Evolutionary conservation across 2,888 invertebrate genomes (phyloP), one percentile per base, ranked within the genome.

Genomic region (Suillia variegata): DNA sequence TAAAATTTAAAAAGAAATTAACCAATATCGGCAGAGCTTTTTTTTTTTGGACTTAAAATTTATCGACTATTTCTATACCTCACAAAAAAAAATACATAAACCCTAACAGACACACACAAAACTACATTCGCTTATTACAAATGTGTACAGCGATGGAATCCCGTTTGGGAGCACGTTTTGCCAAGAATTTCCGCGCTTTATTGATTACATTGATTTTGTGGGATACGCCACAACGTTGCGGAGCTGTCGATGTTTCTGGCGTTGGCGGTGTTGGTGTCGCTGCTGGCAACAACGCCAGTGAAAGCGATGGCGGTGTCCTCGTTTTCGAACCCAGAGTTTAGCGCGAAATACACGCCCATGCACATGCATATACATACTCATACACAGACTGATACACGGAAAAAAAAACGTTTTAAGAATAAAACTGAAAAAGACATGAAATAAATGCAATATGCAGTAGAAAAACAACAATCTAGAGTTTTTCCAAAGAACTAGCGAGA

Each of bases 101-200:
- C n/a, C n/a, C n/a, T n/a, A n/a, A n/a, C 34, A 18, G 22, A 56
- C 49, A 20, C 12, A 34, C 10, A 47, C 34, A 49, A 5, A 38
- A 15, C 53, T 22, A 26, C 18, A 56, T 18, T 58, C 61, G 56
- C 56, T 61, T 62, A 61, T 57, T 47, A 22, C 42, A 47, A 34
- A 59, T 63, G 60, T 65, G 62, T 67, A 65, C 63, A 62, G 63
- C 52, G 60, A 26, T 61, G 66, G 54, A 64, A 58, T 48, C n/a
- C 60, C 61, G 53, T 59, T 63, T 55, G 61, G 58, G 52, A 57
- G 31, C 31, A 31, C 31, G 31, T 31, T 8, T 31, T 31, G 31
- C 31, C 31, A 31, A 31, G 31, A 12, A 31, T 31, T 31, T 31
- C 31, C 31, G 50, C 22, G 50, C 31, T 52, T 50, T 38, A 53